Evolutionary conservation across 2,113 vertebrate genomes (phyloP), one percentile per base, ranked within the genome.

Genomic region (Xenus cinereus): DNA sequence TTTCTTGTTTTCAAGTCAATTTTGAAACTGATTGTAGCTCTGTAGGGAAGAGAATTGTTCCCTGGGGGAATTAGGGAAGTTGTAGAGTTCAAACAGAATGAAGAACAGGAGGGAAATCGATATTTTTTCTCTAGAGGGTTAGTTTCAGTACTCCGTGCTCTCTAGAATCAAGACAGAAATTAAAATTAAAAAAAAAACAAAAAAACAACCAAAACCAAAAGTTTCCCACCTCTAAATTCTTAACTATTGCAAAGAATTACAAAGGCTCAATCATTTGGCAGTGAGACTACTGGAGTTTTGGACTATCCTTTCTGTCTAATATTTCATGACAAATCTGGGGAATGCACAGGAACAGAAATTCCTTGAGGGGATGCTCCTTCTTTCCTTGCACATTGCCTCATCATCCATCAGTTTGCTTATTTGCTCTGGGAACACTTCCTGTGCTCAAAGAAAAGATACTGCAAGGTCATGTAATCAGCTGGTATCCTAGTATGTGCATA

Each of bases 1-100:
- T 95, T 97, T 96, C 93, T 85, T 97, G 86, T 97, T 94, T 97
- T 94, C 86, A 93, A 97, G 96, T 94, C 96, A 97, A 95, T 95
- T 95, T 97, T 96, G 84, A 97, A 96, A 95, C 75, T 90, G 92
- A 96, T 62, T 84, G 93, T 93, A 71, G 84, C 80, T 97, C 95
- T 95, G 76, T 63, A 81, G 92, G 96, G 96, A 97, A 96, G 91
- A 91, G 60, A 94, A 97, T 92, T 96, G 87, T 84, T 95, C 93
- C 95, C 92, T 78, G 16, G 96, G 67, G 93, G 94, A 96, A 96
- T 94, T 89, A 94, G 51, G 59, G 87, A 97, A 95, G 82, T 82
- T 84, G 86, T 80, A 93, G 93, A 96, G 95, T 89, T 97, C 95
- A 95, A 94, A 96, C 30, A 85, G 84, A 95, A 90, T 85, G 78